Conservation (phyloP, 2,113 vertebrate species). For the Thomomys bottae region DNA sequence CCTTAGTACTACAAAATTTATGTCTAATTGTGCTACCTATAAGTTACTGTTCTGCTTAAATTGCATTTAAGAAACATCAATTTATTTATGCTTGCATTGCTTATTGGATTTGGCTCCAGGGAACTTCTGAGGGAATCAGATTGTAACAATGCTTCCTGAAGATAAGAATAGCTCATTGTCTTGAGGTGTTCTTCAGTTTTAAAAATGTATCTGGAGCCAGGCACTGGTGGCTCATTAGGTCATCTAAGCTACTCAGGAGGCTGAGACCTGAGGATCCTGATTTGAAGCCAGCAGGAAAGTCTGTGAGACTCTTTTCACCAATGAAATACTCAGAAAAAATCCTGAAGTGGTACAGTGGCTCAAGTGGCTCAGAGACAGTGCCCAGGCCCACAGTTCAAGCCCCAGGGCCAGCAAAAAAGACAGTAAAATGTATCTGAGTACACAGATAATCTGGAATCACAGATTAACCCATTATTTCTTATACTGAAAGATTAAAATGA, state of each 20-base stretch:
- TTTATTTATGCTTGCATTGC: constrained; percentile 26
- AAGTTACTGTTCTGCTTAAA: not conserved
- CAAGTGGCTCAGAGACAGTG: no score
- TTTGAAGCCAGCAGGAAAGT: no score
- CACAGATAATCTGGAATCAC: not conserved
- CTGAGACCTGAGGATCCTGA: no score
- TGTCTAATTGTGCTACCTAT: not conserved
- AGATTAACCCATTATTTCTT: not conserved
- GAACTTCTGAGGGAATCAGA: constrained; percentile 1
- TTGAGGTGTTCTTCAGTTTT: not conserved
- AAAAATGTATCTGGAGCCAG: no score
- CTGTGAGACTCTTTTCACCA: no score
- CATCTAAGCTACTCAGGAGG: no score
- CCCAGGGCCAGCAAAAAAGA: no score
- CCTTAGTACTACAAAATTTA: not conserved
- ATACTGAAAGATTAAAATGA: not conserved
- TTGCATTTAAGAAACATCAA: constrained; percentile 16
- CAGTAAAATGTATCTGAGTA: not conserved
- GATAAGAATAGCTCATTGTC: not conserved
- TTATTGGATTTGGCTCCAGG: not conserved
- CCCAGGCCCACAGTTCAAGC: no score
- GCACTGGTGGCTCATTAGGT: no score
- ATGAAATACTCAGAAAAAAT: no score
- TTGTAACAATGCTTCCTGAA: not conserved
- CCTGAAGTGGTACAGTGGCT: no score